Evolutionary conservation across 2,888 invertebrate species (phyloP), one percentile per base, ranked within the genome.

Genomic region (Drosophila anceps): DNA sequence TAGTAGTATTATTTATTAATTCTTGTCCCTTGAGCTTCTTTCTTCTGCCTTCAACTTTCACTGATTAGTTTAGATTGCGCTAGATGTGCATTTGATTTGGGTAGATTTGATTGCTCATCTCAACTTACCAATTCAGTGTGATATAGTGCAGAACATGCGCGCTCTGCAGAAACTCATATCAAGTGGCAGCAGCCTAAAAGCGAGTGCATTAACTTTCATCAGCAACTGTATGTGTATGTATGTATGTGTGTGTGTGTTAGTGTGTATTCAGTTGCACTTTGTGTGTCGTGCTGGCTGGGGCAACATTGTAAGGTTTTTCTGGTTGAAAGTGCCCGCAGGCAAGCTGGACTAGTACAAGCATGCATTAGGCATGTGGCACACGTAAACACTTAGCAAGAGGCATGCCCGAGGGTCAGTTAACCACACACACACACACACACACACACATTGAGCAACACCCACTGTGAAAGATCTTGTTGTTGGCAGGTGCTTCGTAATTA

Each of bases 351-450:
- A 27, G 54, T 20, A 44, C 59, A 72, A 35, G 55, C 53, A 60
- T 73, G 77, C 81, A 81, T 84, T 76, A 67, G 69, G 69, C 70
- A 86, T 88, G 78, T 90, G 71, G 73, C 69, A 71, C 90, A 90
- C 90, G 85, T 89, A 87, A 90, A 89, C 90, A 89, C 90, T 85
- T 81, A 89, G 61, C 69, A 35, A 41, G 55, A 46, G n/a, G 58
- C 71, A 62, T 46, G 69, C 64, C 55, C 67, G 61, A 60, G 57
- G 60, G 65, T 57, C 55, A 68, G 63, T 50, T 54, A 53, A 44
- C 48, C 50, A 43, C 27, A 44, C 62, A 60, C 54, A 24, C 15
- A 24, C 24, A 24, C 4, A 24, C 24, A 24, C 24, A 24, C 24
- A 24, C 24, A 24, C 2, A 24, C 24, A n/a, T n/a, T 20, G 27